Conservation (phyloP, 2,888 invertebrate genomes). For the Entomobrya proxima region DNA sequence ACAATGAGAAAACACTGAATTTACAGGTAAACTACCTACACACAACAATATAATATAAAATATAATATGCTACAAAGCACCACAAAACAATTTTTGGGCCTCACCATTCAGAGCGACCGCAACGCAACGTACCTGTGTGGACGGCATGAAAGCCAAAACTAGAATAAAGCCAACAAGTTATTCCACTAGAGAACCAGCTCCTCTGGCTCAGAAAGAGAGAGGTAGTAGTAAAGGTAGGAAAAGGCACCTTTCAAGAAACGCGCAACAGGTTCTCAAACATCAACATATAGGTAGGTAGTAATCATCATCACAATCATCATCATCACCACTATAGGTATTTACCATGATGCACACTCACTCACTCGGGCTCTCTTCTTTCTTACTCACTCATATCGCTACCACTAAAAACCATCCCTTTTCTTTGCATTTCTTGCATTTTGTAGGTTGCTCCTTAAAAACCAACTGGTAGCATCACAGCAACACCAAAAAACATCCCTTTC, state of each 20-base stretch:
- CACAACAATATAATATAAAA: background rate
- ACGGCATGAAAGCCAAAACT: conserved; percentile 68
- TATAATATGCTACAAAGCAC: background rate
- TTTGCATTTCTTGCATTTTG: conserved; percentile 8
- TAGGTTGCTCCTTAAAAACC: background rate
- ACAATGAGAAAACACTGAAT: conserved; percentile 22
- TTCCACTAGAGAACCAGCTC: conserved; percentile 65
- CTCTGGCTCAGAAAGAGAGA: background rate
- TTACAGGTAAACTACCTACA: conserved; percentile 41
- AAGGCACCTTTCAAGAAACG: conserved; percentile 38
- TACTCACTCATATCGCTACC: conserved; percentile 1
- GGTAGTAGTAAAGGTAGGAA: background rate
- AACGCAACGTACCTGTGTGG: conserved; percentile 55
- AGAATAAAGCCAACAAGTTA: conserved; percentile 68
- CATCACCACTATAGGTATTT: conserved; percentile 20
- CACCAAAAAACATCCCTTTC: conserved; percentile 15
- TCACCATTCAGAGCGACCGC: conserved; percentile 49
- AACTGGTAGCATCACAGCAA: background rate
- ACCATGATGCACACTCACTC: conserved; percentile 57
- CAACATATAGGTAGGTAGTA: background rate
- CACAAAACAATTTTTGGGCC: conserved; percentile 1
- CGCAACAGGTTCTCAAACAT: conserved; percentile 63
- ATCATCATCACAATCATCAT: conserved; percentile 31
- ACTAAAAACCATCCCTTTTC: background rate
- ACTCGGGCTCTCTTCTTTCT: conserved; percentile 47